Evolutionary conservation across 2,888 invertebrate species (phyloP).

Genomic region (Pyrrhosoma nymphula): DNA sequence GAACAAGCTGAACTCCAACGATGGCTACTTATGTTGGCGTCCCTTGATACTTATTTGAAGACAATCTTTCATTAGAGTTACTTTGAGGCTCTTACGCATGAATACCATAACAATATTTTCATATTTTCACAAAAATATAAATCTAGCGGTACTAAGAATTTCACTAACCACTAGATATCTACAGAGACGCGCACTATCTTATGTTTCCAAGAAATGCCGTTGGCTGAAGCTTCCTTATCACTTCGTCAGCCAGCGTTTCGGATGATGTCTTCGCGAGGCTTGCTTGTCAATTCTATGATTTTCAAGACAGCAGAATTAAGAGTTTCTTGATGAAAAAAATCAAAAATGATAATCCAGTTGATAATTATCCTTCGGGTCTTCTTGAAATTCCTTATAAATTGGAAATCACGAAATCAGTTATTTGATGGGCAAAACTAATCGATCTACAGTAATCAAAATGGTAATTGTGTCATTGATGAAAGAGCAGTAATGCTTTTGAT

Average conservation of each 20-base stretch:
- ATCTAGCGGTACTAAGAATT: constrained; percentile 23
- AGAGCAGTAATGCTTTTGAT: neutral
- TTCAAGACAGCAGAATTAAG: neutral
- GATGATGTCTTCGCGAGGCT: neutral
- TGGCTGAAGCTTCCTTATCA: constrained; percentile 57
- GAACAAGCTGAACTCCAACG: constrained; percentile 29
- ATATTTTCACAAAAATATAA: constrained; percentile 57
- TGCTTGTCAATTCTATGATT: neutral
- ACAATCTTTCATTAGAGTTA: neutral
- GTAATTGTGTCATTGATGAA: neutral
- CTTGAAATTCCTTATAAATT: neutral
- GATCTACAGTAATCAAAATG: constrained; percentile 38
- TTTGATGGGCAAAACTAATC: constrained; percentile 59
- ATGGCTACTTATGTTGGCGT: constrained; percentile 60
- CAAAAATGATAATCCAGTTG: neutral
- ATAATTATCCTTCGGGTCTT: neutral
- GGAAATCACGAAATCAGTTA: neutral
- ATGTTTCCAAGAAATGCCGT: constrained; percentile 63
- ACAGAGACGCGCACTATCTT: constrained; percentile 62
- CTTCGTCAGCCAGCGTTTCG: constrained; percentile 64
- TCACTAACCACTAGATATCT: constrained; percentile 42
- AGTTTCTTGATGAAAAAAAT: neutral
- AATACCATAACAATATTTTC: constrained; percentile 49
- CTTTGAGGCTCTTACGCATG: neutral
- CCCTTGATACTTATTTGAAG: constrained; percentile 1